Conservation (phyloP, 2,113 vertebrate genomes). For the Neolamprologus cancellatus region DNA sequence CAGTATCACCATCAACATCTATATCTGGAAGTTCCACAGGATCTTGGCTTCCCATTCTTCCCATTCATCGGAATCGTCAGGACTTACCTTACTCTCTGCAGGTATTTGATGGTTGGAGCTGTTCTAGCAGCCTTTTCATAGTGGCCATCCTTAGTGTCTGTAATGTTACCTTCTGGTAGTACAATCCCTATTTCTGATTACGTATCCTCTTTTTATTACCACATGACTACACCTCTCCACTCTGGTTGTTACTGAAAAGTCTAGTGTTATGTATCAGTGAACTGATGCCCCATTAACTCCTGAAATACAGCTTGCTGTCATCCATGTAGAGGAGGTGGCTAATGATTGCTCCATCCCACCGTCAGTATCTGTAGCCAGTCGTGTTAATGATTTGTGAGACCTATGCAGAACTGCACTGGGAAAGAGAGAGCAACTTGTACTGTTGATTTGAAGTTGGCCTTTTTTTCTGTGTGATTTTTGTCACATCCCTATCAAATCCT, state of each 20-base stretch:
- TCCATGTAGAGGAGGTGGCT: not conserved
- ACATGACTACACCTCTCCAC: not conserved
- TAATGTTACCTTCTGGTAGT: not conserved
- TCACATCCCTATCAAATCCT: not conserved
- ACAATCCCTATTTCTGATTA: not conserved
- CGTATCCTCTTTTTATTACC: not conserved
- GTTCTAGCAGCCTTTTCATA: not conserved
- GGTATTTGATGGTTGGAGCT: not conserved
- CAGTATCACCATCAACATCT: not conserved
- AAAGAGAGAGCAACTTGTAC: not conserved
- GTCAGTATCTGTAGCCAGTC: not conserved
- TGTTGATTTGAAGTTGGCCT: not conserved
- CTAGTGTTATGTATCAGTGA: not conserved
- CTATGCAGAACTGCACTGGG: not conserved
- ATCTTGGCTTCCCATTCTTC: not conserved
- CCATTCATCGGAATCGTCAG: not conserved
- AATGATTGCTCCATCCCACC: not conserved
- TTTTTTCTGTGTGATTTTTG: not conserved
- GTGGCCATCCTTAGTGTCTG: not conserved
- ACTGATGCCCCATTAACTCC: not conserved
- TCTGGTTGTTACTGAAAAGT: not conserved
- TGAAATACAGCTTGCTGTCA: not conserved
- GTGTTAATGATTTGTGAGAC: not conserved
- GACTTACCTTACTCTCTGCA: not conserved
- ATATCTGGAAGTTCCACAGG: not conserved